Base-by-base conservation (phyloP, 2,888 invertebrate genomes). In the Mantis religiosa region DNA sequence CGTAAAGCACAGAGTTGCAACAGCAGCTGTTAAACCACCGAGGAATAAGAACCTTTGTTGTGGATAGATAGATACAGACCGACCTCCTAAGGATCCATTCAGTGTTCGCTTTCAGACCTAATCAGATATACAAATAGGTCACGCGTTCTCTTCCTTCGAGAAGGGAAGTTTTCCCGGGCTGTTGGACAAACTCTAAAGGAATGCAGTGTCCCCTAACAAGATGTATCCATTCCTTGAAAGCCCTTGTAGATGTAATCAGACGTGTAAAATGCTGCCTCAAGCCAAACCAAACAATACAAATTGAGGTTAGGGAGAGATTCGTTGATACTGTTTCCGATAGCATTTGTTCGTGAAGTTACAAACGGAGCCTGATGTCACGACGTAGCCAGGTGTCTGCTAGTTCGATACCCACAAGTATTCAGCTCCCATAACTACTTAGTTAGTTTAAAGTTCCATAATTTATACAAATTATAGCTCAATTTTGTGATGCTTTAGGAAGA, bases 261-360 rank as follows among this genome's bases (percentile, higher is more conserved):
- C 87, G 87, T 87, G 87, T 87, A 87, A 87, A 82, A 87, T 87
- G 30, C 3, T 15, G 81, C 28, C 34, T 34, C 1, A 20, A 14
- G 30, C 82, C 41, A 82, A 87, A 87, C 87, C 82, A 87, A 87
- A 87, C 87, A 87, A 87, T 87, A 87, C 87, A 82, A 87, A 87
- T 82, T 87, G 82, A 28, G 82, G 87, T 82, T 87, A n/a, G 82
- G 82, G 54, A 71, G 54, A 20, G 54, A 71, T 2, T 12, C 41
- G 9, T 41, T 41, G 41, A 41, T 41, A 41, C 12, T 9, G 1
- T n/a, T 41, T 41, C 41, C 41, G 41, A 41, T 41, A 41, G 41
- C 41, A 2, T 41, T 41, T 41, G 34, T 34, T 34, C 34, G 34
- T 30, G 30, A 30, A 30, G 54, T 54, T 15, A 54, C 54, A 54